phyloP scores from a whole-genome alignment of 2,113 vertebrate species.

The Stigmatopora argus region DNA sequence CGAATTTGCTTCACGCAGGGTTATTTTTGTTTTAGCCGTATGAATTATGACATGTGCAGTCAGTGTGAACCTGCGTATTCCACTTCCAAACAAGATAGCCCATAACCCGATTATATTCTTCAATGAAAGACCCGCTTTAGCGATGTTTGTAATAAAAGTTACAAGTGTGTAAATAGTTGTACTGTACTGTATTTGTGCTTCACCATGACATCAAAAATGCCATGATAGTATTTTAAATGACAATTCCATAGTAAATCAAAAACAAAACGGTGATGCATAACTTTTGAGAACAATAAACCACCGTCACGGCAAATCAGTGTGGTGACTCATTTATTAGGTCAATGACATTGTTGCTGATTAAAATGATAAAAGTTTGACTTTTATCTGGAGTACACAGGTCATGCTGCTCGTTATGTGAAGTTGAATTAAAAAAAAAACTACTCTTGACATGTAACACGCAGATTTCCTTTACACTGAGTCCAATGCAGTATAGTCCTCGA shows the following conservation, averaged over 20 bases:
- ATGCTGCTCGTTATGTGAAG: conserved; percentile 21
- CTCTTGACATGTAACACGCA: not conserved
- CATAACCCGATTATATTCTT: not conserved
- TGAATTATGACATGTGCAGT: not conserved
- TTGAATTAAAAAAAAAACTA: conserved; percentile 42
- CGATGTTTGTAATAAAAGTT: conserved; percentile 5
- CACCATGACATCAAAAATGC: not conserved
- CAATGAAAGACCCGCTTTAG: conserved; percentile 17
- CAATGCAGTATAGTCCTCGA: not conserved
- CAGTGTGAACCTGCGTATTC: not conserved
- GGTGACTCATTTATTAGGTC: conserved; percentile 31
- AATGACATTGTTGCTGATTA: conserved; percentile 23
- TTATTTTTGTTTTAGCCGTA: not conserved
- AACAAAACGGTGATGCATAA: not conserved
- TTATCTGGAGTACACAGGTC: conserved; percentile 8
- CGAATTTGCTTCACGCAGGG: conserved; percentile 2
- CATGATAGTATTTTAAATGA: conserved; percentile 9
- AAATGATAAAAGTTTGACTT: not conserved
- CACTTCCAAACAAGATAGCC: not conserved
- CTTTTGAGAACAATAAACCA: conserved; percentile 5
- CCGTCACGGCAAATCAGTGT: conserved; percentile 2
- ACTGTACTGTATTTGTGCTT: not conserved
- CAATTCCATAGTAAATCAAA: not conserved
- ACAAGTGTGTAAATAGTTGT: not conserved
- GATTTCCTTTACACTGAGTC: not conserved